Base-by-base conservation (phyloP, 2,888 invertebrate species). In the Baronia brevicornis region DNA sequence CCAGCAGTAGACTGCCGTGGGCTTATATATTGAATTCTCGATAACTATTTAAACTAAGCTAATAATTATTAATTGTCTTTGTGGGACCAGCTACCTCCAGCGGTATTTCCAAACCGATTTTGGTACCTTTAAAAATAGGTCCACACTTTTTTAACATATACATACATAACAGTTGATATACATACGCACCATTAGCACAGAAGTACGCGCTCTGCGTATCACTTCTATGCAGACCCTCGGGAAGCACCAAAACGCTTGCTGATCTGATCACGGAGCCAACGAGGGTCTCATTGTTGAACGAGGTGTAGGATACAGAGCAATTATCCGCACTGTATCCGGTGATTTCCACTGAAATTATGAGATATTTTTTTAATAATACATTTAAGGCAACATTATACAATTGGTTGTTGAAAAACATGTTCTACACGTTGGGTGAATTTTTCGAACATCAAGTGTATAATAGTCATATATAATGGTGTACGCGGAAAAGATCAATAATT, bases 181-280 rank as follows among this genome's bases (percentile, higher is more conserved):
- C 8, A 22, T 26, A 55, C 67, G 58, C 54, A 89, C 90, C 89
- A 50, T 90, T 90, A 4, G 90, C 89, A 57, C 90, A 90, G 60
- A 90, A 90, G 59, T 90, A 90, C 5, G 89, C 89, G 48, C 89
- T 89, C 57, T 90, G 89, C 0, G 89, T 89, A 45, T 89, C 88
- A n/a, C 86, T 87, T 38, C 86, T 75, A 20, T 88, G 86, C 0
- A 88, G 67, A 5, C 89, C 90, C 56, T 90, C 90, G 1, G 89
- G 87, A 5, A 86, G 75, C 2, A 89, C 89, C 27, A 85, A 60
- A 15, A 89, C 85, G 28, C 86, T 86, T 1, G 87, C 88, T 0
- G 88, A 88, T 23, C 87, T 73, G 36, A 88, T 84, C 11, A 89
- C 88, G 6, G 88, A 87, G 1, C 89, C 89, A 0, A 88, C 88